Evolutionary conservation across 2,797 vertebrate species (phyloP).

Genomic region (Discoglossus pictus): DNA sequence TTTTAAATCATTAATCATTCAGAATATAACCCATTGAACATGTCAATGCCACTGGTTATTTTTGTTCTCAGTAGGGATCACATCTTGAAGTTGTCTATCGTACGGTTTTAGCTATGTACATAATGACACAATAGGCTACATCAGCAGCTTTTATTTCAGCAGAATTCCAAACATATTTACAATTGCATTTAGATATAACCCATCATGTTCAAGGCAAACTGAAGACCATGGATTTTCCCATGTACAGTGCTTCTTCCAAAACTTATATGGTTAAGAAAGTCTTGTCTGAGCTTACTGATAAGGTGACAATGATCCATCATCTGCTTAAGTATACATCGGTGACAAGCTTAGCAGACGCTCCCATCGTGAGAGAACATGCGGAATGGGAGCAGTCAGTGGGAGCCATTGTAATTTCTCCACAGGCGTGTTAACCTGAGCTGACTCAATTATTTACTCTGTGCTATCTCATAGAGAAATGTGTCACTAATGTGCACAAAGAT

Average conservation of each 20-base stretch:
- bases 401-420: slow-evolving; percentile 13
- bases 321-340: slow-evolving; percentile 19
- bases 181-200: background rate
- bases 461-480: slow-evolving; percentile 17
- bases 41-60: slow-evolving; percentile 25
- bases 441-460: slow-evolving; percentile 29
- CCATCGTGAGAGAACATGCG: slow-evolving; percentile 17
- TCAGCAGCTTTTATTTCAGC: slow-evolving; percentile 12
- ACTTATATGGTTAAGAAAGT: slow-evolving; percentile 4
- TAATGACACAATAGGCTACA: slow-evolving; percentile 23
- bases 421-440: slow-evolving; percentile 14
- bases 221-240: background rate
- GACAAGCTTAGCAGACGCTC: slow-evolving; percentile 26
- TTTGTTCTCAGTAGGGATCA: background rate
- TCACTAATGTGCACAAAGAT: slow-evolving; percentile 23
- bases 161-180: slow-evolving; percentile 21
- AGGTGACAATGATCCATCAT: slow-evolving; percentile 37
- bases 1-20: too few relatives aligned
- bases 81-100: slow-evolving; percentile 37
- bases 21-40: too few relatives aligned
- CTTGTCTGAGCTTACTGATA: slow-evolving; percentile 30
- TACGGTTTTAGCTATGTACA: slow-evolving; percentile 25
- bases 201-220: background rate
- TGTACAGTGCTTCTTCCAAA: background rate
- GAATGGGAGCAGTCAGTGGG: slow-evolving; percentile 5